These are phyloP conservation scores for Danionella cerebrum DNA, from an alignment of 2,113 vertebrate genomes.

Conservation along the genomic window DNA sequence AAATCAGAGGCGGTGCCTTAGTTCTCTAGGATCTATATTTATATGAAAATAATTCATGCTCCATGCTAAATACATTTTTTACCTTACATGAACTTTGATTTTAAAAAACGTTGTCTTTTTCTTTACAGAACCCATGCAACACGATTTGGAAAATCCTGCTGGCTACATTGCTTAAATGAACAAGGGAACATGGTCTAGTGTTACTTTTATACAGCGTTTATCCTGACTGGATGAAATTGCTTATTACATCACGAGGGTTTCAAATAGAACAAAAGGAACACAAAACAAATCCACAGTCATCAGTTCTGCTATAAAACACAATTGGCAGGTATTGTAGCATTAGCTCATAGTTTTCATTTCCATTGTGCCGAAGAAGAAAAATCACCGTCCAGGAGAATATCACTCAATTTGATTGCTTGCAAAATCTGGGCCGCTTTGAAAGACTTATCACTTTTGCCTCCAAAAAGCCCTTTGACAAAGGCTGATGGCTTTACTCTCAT, in stretches of 20 bases:
- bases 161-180: conserved; percentile 76
- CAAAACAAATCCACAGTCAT: conserved; percentile 41
- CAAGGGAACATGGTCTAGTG: conserved; percentile 54
- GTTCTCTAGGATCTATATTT: conserved; percentile 77
- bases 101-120: conserved; percentile 58
- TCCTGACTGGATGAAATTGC: conserved; percentile 69
- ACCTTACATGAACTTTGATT: conserved; percentile 81
- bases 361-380: conserved; percentile 57
- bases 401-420: conserved; percentile 50
- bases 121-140: conserved; percentile 80
- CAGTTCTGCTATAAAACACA: conserved; percentile 51
- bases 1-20: conserved; percentile 86
- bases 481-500: conserved; percentile 72
- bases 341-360: conserved; percentile 49
- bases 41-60: conserved; percentile 98
- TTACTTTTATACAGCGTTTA: conserved; percentile 66
- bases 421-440: conserved; percentile 63
- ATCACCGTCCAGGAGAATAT: conserved; percentile 29
- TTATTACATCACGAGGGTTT: conserved; percentile 66
- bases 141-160: conserved; percentile 77
- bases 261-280: conserved; percentile 19
- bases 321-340: conserved; percentile 73
- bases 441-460: conserved; percentile 41
- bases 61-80: conserved; percentile 97
- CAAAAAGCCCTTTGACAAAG: conserved; percentile 48